phyloP scores from a whole-genome alignment of 1,140 invertebrate genomes.

The Tetragonula clypearis region DNA sequence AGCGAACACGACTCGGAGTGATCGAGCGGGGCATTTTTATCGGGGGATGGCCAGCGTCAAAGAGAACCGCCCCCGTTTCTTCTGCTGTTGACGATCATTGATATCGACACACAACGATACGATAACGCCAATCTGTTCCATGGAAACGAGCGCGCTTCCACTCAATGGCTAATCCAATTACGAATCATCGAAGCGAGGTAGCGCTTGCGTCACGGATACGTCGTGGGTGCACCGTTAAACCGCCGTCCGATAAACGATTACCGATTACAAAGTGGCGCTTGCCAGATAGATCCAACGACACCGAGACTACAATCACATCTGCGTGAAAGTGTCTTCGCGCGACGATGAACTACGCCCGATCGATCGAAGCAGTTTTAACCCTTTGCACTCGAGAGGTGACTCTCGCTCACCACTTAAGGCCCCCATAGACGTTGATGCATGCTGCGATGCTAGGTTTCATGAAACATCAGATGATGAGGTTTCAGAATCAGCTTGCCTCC shows the following conservation, averaged over 20 bases:
- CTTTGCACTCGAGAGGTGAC: too few relatives aligned
- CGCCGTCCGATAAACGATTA: not conserved
- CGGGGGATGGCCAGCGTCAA: not conserved
- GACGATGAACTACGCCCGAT: too few relatives aligned
- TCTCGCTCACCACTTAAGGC: too few relatives aligned
- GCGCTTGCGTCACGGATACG: not conserved
- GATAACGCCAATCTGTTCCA: conserved; percentile 36
- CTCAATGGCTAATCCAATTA: conserved; percentile 37
- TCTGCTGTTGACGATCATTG: not conserved
- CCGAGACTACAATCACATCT: too few relatives aligned
- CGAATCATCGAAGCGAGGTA: not conserved
- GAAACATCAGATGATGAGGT: too few relatives aligned
- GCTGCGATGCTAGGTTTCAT: too few relatives aligned
- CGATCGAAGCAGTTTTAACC: too few relatives aligned
- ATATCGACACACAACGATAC: conserved; percentile 7
- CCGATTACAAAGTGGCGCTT: not conserved
- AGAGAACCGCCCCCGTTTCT: not conserved
- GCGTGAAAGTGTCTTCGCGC: too few relatives aligned
- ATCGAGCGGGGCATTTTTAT: not conserved
- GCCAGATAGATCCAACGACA: not conserved
- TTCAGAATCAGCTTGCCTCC: too few relatives aligned
- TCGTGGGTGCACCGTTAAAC: not conserved
- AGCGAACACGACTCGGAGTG: not conserved
- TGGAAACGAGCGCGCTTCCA: conserved; percentile 12
- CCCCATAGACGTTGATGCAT: too few relatives aligned